phyloP scores from a whole-genome alignment of 2,888 invertebrate species.

The Chironomus riparius region DNA sequence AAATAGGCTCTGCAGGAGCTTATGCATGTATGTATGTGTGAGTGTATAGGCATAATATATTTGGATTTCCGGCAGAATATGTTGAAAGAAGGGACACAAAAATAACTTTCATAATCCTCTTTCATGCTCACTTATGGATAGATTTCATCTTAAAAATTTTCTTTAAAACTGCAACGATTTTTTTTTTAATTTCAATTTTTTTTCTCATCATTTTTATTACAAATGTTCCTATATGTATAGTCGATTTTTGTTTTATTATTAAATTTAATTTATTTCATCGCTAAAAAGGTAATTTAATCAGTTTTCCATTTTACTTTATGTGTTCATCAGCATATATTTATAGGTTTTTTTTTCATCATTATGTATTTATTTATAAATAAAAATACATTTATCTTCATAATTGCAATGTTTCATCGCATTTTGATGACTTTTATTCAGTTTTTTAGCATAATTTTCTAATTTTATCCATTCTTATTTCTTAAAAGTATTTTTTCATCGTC shows the following conservation, averaged over 20 bases:
- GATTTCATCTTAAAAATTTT: not conserved
- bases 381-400: not conserved
- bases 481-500: not conserved
- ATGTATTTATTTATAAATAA: not conserved
- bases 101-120: not conserved
- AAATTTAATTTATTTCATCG: not conserved
- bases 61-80: too few relatives aligned
- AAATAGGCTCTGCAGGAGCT: not conserved
- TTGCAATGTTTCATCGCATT: conserved; percentile 7
- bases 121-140: not conserved
- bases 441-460: not conserved
- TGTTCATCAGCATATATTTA: not conserved
- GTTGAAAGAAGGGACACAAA: not conserved
- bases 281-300: conserved; percentile 9
- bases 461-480: not conserved
- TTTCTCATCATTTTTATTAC: not conserved
- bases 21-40: not conserved
- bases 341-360: too few relatives aligned
- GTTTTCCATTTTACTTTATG: not conserved
- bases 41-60: too few relatives aligned
- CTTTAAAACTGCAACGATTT: conserved; percentile 11
- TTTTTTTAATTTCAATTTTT: not conserved
- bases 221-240: not conserved
- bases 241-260: not conserved
- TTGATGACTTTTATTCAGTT: not conserved